These are phyloP conservation scores for Cyclopterus lumpus DNA, from an alignment of 2,797 vertebrate genomes.

Conservation along the genomic window DNA sequence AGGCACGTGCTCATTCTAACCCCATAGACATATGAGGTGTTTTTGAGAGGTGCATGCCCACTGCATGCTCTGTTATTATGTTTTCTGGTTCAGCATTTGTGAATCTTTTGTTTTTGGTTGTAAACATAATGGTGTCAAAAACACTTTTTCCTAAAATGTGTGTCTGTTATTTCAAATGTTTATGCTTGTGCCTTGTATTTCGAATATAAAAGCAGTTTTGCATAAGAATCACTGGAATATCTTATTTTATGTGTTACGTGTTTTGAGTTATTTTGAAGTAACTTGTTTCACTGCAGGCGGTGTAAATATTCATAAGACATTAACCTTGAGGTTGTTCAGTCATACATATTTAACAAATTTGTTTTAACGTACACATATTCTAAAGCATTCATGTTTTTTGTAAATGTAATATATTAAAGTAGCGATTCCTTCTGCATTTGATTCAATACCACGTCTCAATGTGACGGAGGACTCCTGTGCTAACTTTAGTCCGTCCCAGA, in stretches of 20 bases:
- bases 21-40: slow-evolving; percentile 17
- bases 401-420: not conserved
- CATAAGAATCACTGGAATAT: not conserved
- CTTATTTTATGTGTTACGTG: not conserved
- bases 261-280: not conserved
- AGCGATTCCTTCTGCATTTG: too few species aligned
- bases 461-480: too few species aligned
- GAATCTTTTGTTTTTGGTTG: slow-evolving; percentile 22
- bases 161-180: not conserved
- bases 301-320: slow-evolving; percentile 4
- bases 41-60: slow-evolving; percentile 15
- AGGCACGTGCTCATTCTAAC: slow-evolving; percentile 27
- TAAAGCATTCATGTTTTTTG: not conserved
- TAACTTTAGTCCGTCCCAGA: too few species aligned
- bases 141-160: not conserved
- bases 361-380: not conserved
- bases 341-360: not conserved
- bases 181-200: not conserved
- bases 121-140: slow-evolving; percentile 1
- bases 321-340: not conserved
- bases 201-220: slow-evolving; percentile 10
- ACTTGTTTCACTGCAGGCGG: not conserved
- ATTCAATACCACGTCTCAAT: too few species aligned
- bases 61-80: slow-evolving; percentile 20
- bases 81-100: slow-evolving; percentile 20